Evolutionary conservation across 2,888 invertebrate species (phyloP), one percentile per base, ranked within the genome.

Genomic region (Vesta saturnalis): DNA sequence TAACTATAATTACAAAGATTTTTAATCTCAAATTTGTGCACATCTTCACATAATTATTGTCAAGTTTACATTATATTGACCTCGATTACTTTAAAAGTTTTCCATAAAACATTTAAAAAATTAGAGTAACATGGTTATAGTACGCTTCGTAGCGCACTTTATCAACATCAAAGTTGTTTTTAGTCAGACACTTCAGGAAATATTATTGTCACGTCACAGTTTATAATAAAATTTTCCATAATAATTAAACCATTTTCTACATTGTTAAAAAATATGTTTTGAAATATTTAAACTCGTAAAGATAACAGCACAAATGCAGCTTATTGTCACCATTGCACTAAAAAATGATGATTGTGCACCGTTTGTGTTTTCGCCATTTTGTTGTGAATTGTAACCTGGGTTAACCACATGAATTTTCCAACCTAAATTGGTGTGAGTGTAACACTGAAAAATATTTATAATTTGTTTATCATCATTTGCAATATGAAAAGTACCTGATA

Each of bases 341-440:
- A 75, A 71, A 18, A 72, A 22, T 16, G 47, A 22, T 10, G 67
- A 67, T 35, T 35, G 35, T n/a, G 61, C 56, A 14, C 49, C 57
- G 47, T 22, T 76, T 4, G 72, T 70, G 14, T 74, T 66, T 15
- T 71, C 78, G 19, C 79, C 78, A 69, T 82, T 82, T 60, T 79
- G 81, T 57, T 79, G 79, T 0, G 83, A 81, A 66, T 82, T 83
- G 73, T 83, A 84, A 6, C 92, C 92, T 0, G 90, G 89, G 78
- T 95, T 91, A 10, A 94, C 90, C 1, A 96, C 93, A 82, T 94
- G 90, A 76, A 96, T 96, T 83, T 95, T 96, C 96, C 96, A 96
- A 57, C 96, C 96, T 22, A 96, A 86, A 82, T 95, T 93, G 74
- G 91, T 93, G 85, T 96, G 96, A n/a, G 92, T 92, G 85, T 94